Evolutionary conservation across 92 coral and sea anemone species (phyloP).

Genomic region (Epizoanthus ramosus): DNA sequence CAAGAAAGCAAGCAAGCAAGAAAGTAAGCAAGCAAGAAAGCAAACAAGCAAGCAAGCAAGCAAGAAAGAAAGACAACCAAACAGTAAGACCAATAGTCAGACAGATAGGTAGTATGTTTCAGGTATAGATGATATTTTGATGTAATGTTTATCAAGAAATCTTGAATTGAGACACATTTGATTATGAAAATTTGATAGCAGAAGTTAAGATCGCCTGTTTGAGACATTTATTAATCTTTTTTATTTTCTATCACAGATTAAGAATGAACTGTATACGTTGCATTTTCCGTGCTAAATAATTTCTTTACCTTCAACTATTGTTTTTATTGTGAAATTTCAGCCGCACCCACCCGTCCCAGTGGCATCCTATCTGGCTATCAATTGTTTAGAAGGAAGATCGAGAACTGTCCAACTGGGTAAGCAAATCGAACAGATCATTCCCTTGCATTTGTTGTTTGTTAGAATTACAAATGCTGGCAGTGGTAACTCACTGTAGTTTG

Average conservation of each 20-base stretch:
- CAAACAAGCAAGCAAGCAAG: too few species aligned
- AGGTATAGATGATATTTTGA: too few species aligned
- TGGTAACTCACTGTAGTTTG: neutral
- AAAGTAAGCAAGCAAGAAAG: too few species aligned
- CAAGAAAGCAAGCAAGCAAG: too few species aligned
- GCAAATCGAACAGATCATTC: neutral
- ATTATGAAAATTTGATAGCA: too few species aligned
- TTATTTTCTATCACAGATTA: neutral
- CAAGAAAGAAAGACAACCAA: too few species aligned
- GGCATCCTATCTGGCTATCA: conserved; percentile 75
- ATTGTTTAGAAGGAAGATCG: conserved; percentile 72
- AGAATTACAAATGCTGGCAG: too few species aligned
- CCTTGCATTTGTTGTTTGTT: neutral
- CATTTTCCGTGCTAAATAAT: neutral
- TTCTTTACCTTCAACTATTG: neutral
- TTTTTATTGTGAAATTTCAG: conserved; percentile 43
- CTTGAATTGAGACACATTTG: too few species aligned
- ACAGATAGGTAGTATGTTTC: too few species aligned
- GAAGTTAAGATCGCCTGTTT: too few species aligned
- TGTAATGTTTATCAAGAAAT: too few species aligned
- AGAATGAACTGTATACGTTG: neutral
- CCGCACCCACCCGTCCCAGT: conserved; percentile 82
- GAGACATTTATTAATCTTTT: neutral
- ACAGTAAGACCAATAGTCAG: too few species aligned
- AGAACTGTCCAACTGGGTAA: conserved; percentile 82